A percentile compares a stretch with the other conserved stretches of the same genome.
Conservation (phyloP, 2,113 vertebrate genomes). For the Lutjanus erythropterus region DNA sequence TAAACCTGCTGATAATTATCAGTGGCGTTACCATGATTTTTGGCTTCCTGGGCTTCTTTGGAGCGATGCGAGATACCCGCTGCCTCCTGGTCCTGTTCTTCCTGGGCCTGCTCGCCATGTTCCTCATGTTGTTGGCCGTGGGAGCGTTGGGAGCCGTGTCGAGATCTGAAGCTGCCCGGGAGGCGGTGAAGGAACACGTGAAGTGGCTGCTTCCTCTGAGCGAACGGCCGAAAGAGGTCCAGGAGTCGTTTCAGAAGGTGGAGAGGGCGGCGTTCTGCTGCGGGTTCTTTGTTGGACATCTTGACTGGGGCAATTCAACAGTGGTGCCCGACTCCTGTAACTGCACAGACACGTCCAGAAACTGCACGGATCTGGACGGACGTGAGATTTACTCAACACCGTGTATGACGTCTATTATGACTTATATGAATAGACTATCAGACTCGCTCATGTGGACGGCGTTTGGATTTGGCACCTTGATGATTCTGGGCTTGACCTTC, state of each 20-base stretch:
- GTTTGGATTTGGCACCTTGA: not conserved
- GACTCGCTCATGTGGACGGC: not conserved
- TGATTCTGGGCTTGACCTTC: constrained; percentile 30
- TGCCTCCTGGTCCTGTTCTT: constrained; percentile 45
- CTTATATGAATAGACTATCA: constrained; percentile 18
- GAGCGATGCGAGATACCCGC: not conserved
- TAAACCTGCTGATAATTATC: constrained; percentile 13
- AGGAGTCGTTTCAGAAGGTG: constrained; percentile 14
- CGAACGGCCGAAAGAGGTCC: not conserved
- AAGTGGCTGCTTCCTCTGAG: constrained; percentile 12
- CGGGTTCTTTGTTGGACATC: constrained; percentile 22
- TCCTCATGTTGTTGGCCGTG: constrained; percentile 17
- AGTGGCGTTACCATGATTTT: constrained; percentile 4
- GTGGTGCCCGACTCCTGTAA: constrained; percentile 20
- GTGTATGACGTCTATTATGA: constrained; percentile 8
- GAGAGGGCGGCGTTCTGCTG: constrained; percentile 9
- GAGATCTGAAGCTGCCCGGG: constrained; percentile 24
- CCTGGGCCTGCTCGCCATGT: constrained; percentile 5
- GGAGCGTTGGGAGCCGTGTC: constrained; percentile 2
- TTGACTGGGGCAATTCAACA: constrained; percentile 19
- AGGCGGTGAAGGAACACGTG: constrained; percentile 11
- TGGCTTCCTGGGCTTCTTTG: constrained; percentile 40
- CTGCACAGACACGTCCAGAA: constrained; percentile 12
- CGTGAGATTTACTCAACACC: not conserved
- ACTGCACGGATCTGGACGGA: constrained; percentile 3